A percentile compares a stretch with the other conserved stretches of the same genome.
Conservation (phyloP, 2,888 invertebrate species). For the Drosophila macrospina region DNA sequence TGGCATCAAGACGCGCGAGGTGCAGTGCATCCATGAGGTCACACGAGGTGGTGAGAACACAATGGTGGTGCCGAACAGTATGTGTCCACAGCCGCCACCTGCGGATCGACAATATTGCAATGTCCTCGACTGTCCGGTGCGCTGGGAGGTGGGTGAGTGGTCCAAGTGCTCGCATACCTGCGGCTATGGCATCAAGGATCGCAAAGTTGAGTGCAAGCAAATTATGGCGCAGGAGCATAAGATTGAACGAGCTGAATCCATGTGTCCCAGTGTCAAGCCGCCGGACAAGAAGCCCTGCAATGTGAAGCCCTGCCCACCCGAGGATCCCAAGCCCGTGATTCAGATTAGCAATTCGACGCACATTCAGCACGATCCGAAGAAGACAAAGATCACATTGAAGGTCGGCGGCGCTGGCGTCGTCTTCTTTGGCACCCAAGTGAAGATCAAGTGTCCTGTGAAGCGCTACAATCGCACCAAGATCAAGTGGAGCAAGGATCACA, state of each 20-base stretch:
- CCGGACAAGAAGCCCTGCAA: slow-evolving; percentile 93
- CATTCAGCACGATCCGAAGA: slow-evolving; percentile 93
- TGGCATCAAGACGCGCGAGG: slow-evolving; percentile 96
- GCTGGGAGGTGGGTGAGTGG: slow-evolving; percentile 96
- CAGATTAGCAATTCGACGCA: slow-evolving; percentile 92
- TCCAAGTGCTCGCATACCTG: slow-evolving; percentile 96
- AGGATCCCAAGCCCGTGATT: slow-evolving; percentile 90
- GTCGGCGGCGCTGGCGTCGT: slow-evolving; percentile 96
- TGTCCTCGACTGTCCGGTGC: slow-evolving; percentile 95
- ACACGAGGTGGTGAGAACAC: slow-evolving; percentile 95
- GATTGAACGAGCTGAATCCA: slow-evolving; percentile 90
- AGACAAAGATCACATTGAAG: slow-evolving; percentile 93
- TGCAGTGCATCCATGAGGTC: slow-evolving; percentile 87
- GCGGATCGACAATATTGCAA: slow-evolving; percentile 96
- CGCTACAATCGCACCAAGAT: slow-evolving; percentile 92
- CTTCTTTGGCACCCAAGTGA: slow-evolving; percentile 95
- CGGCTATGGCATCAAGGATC: slow-evolving; percentile 94
- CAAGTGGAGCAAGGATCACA: slow-evolving; percentile 95
- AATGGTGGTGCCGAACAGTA: slow-evolving; percentile 95
- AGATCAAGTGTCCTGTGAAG: slow-evolving; percentile 97
- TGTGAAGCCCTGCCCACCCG: slow-evolving; percentile 91
- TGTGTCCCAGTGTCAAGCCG: slow-evolving; percentile 91
- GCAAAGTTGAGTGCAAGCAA: slow-evolving; percentile 94
- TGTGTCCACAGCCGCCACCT: slow-evolving; percentile 95
- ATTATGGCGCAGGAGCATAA: slow-evolving; percentile 97